phyloP scores from a whole-genome alignment of 2,888 invertebrate genomes.

The Cetonia aurata region DNA sequence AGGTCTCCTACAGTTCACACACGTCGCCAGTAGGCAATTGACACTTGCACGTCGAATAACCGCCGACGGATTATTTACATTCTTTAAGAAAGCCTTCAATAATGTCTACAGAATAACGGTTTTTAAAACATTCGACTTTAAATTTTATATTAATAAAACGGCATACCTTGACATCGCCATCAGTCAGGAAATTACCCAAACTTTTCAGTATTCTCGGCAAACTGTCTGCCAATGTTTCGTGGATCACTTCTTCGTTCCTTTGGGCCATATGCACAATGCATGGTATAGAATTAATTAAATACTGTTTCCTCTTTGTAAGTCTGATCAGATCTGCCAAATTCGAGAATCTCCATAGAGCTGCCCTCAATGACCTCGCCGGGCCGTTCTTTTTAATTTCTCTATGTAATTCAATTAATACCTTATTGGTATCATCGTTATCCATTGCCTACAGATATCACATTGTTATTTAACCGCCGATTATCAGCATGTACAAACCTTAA shows the following conservation, averaged over 20 bases:
- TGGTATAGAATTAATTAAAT: slow-evolving; percentile 80
- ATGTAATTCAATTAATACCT: slow-evolving; percentile 84
- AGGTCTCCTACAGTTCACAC: slow-evolving; percentile 82
- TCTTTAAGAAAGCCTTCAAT: slow-evolving; percentile 76
- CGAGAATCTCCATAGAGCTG: slow-evolving; percentile 82
- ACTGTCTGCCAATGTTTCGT: slow-evolving; percentile 76
- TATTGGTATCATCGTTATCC: slow-evolving; percentile 77
- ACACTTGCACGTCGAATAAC: slow-evolving; percentile 86
- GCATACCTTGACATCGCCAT: slow-evolving; percentile 78
- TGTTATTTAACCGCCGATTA: neutral
- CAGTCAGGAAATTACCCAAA: slow-evolving; percentile 78
- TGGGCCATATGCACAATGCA: slow-evolving; percentile 79
- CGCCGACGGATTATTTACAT: slow-evolving; percentile 75
- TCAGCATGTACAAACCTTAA: slow-evolving; percentile 70
- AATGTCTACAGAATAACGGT: slow-evolving; percentile 69
- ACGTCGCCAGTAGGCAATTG: slow-evolving; percentile 83
- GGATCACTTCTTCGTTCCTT: slow-evolving; percentile 78
- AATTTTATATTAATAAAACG: too few relatives aligned
- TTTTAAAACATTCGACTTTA: neutral
- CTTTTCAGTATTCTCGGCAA: slow-evolving; percentile 76
- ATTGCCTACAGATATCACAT: slow-evolving; percentile 64
- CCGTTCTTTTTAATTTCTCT: slow-evolving; percentile 87
- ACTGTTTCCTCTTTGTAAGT: slow-evolving; percentile 83
- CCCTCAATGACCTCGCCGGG: slow-evolving; percentile 76
- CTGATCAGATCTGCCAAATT: slow-evolving; percentile 81